Base-by-base conservation (phyloP, 2,888 invertebrate genomes). In the Mesochorus sp. region DNA sequence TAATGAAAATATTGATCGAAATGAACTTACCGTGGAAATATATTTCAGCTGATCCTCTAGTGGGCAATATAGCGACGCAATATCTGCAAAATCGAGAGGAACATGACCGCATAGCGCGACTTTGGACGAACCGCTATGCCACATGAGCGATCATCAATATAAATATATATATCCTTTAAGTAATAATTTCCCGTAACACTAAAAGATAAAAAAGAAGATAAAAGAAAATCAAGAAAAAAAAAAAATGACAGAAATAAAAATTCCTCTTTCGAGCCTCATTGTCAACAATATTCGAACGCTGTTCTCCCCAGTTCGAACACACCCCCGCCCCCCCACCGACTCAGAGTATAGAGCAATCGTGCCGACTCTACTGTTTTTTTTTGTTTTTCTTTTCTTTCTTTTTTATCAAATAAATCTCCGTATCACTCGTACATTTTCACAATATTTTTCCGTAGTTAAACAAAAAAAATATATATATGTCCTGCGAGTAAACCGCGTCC, bases 121-220 rank as follows among this genome's bases (percentile, higher is more conserved):
- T 98, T 90, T 99, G 99, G 99, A 99, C 99, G 91, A 98, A 98
- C 92, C 95, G 99, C 88, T 99, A 97, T 90, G 97, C 97, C 85
- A 97, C 97, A 95, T 97, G 96, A 96, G 87, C 89, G 68, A 72
- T 68, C 70, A 72, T 72, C 62, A 76, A 55, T 64, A 66, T 42
- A 59, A 49, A 66, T 49, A 34, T 71, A 71, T 42, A 55, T 66
- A 74, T 70, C 74, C 68, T 62, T 55, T 31, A 71, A 78, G 53
- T 70, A 78, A 75, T 66, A 75, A 78, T 74, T 75, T 51, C 70
- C 64, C 74, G 74, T 78, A 78, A 74, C 59, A 59, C 70, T 80
- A 76, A 80, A 82, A 66, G 49, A 42, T 24, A 77, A 24, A 37
- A 61, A 62, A 67, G 44, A 57, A 68, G 26, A 14, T 14, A 53